Conservation (phyloP, 2,113 vertebrate species). For the Caracal caracal region DNA sequence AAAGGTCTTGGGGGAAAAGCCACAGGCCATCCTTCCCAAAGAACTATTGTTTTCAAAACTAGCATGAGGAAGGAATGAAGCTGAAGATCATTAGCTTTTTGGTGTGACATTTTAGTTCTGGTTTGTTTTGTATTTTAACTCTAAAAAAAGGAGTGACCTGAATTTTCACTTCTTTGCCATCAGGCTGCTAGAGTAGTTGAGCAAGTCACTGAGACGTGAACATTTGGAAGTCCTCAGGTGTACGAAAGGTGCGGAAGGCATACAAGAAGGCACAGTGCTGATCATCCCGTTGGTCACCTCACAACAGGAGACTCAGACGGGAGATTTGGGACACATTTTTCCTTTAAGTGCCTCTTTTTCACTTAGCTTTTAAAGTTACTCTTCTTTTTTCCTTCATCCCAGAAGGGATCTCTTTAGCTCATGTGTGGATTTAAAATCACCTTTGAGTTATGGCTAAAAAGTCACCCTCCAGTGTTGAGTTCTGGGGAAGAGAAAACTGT, state of each 20-base stretch:
- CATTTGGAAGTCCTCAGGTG: background rate
- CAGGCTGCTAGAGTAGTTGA: background rate
- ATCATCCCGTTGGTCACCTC: background rate
- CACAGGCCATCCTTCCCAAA: conserved; percentile 6
- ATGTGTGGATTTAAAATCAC: conserved; percentile 60
- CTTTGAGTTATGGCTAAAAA: conserved; percentile 40
- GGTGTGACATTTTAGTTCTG: conserved; percentile 48
- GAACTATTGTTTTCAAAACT: conserved; percentile 44
- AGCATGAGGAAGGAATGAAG: conserved; percentile 33
- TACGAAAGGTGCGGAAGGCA: background rate
- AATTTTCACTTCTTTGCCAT: conserved; percentile 21
- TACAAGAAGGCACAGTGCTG: background rate
- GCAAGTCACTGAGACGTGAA: background rate
- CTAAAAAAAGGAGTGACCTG: background rate
- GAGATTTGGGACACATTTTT: conserved; percentile 55
- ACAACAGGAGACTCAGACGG: background rate
- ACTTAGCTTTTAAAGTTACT: conserved; percentile 60
- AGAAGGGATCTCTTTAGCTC: conserved; percentile 50
- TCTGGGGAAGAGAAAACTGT: background rate
- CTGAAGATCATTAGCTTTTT: conserved; percentile 15
- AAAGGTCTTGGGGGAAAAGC: conserved; percentile 23
- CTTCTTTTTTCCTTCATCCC: conserved; percentile 29
- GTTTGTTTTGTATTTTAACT: conserved; percentile 34
- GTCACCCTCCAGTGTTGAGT: background rate
- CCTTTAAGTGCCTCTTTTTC: conserved; percentile 82